Conservation (phyloP, 1,140 invertebrate genomes). For the Drosophila fuyamai region DNA sequence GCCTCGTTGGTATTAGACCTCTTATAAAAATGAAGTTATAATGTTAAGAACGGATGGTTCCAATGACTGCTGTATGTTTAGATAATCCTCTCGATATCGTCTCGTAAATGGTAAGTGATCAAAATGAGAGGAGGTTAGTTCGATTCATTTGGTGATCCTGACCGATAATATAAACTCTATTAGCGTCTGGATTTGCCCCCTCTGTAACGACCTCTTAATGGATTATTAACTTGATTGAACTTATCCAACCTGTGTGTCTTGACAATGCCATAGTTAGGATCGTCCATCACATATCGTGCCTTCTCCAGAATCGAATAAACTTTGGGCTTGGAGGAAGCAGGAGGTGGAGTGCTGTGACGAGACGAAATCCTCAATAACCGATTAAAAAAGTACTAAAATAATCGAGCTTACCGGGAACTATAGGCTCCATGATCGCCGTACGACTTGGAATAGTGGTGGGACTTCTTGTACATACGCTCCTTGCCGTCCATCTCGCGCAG, state of each 20-base stretch:
- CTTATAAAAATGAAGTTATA: too few relatives aligned
- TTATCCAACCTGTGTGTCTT: slow-evolving; percentile 74
- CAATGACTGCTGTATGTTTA: too few relatives aligned
- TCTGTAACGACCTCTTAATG: neutral
- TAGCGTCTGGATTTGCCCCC: too few relatives aligned
- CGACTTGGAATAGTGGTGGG: slow-evolving; percentile 77
- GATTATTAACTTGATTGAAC: neutral
- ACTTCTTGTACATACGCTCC: slow-evolving; percentile 79
- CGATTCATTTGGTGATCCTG: neutral
- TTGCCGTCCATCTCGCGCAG: slow-evolving; percentile 88
- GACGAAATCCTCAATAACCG: slow-evolving; percentile 1
- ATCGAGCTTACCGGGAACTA: slow-evolving; percentile 57
- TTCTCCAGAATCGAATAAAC: slow-evolving; percentile 93
- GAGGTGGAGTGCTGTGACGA: slow-evolving; percentile 77
- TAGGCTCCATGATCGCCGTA: slow-evolving; percentile 78
- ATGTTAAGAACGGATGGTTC: too few relatives aligned
- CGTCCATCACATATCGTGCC: slow-evolving; percentile 92
- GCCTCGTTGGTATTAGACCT: too few relatives aligned
- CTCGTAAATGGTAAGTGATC: too few relatives aligned
- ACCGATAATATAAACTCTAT: neutral
- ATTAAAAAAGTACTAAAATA: neutral
- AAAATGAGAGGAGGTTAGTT: too few relatives aligned
- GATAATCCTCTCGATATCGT: too few relatives aligned
- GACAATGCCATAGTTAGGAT: slow-evolving; percentile 86
- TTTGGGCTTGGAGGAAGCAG: slow-evolving; percentile 87